phyloP scores from a whole-genome alignment of 2,797 vertebrate species.

The Knipowitschia caucasica region DNA sequence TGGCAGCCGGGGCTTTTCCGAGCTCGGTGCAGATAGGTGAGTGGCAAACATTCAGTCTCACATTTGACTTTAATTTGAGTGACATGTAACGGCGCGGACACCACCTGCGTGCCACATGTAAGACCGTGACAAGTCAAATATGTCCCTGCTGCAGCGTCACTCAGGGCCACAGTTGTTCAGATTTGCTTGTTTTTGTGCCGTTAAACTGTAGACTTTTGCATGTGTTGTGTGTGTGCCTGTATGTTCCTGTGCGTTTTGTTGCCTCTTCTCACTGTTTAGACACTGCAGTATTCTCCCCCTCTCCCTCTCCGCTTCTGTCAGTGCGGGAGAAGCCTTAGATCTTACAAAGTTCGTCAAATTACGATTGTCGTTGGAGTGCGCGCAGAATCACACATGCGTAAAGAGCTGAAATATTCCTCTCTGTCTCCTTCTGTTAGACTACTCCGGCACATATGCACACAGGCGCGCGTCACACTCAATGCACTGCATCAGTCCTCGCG shows the following conservation, averaged over 20 bases:
- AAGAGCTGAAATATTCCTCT: conserved; percentile 6
- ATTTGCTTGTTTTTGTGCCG: neutral
- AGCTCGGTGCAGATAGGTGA: conserved; percentile 99
- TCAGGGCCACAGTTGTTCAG: neutral
- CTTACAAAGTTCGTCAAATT: conserved; percentile 47
- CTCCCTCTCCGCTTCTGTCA: conserved; percentile 46
- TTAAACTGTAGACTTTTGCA: conserved; percentile 31
- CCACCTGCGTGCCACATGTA: neutral
- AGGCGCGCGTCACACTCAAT: conserved; percentile 59
- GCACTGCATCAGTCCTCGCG: conserved; percentile 83
- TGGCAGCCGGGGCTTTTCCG: conserved; percentile 96
- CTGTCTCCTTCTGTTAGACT: neutral
- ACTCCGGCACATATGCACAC: conserved; percentile 10
- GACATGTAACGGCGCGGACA: neutral
- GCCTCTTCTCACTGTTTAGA: conserved; percentile 59
- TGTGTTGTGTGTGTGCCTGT: conserved; percentile 43
- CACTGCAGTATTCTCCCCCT: conserved; percentile 66
- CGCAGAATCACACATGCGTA: conserved; percentile 22
- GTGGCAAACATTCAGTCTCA: conserved; percentile 55
- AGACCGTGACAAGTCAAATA: conserved; percentile 1
- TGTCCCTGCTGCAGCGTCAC: neutral
- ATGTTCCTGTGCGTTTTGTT: conserved; percentile 65
- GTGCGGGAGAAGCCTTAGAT: conserved; percentile 34
- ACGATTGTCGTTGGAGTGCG: conserved; percentile 21
- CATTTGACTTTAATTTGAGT: conserved; percentile 8